Evolutionary conservation across 2,888 invertebrate species (phyloP), one percentile per base, ranked within the genome.

Genomic region (Tribolium freemani): DNA sequence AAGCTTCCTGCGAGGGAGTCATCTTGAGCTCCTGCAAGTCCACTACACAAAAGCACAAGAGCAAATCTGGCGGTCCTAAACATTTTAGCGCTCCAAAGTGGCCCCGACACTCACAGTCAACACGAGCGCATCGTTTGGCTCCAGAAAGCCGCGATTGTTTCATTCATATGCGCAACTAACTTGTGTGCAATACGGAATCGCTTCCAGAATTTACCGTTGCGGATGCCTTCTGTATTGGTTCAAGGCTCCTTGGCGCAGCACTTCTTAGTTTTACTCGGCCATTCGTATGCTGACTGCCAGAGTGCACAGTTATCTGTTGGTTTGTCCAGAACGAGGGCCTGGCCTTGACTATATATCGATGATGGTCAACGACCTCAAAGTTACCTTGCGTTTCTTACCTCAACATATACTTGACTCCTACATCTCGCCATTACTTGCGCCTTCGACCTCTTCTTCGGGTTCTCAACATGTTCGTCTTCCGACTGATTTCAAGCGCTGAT

Each of bases 1-100:
- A 95, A 93, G 83, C 94, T 94, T 82, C 94, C 93, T 74, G 94
- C 93, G 83, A 95, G 89, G 58, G 94, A 94, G 80, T 94, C 95
- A 84, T 94, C 94, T 87, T 93, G 89, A 75, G 87, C 84, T 73
- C 84, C 74, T 79, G 77, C 76, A 72, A 80, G 70, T 72, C 83
- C 80, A 79, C 79, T 76, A 74, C 82, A 79, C 76, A 82, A 80
- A 66, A 83, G 71, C 77, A 82, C 77, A 74, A 83, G 73, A 74
- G 75, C 67, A 72, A 78, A 53, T 75, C 73, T 70, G 75, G 78
- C 75, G 79, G 81, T 79, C 82, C 80, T 81, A 75, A 79, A 81
- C 83, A 82, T 81, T 69, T 75, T 73, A 69, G 50, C 71, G 57
- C 69, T 60, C 57, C 70, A 58, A 67, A 67, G 66, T 66, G 56